Conservation (phyloP, 2,113 vertebrate species). For the Charina bottae region DNA sequence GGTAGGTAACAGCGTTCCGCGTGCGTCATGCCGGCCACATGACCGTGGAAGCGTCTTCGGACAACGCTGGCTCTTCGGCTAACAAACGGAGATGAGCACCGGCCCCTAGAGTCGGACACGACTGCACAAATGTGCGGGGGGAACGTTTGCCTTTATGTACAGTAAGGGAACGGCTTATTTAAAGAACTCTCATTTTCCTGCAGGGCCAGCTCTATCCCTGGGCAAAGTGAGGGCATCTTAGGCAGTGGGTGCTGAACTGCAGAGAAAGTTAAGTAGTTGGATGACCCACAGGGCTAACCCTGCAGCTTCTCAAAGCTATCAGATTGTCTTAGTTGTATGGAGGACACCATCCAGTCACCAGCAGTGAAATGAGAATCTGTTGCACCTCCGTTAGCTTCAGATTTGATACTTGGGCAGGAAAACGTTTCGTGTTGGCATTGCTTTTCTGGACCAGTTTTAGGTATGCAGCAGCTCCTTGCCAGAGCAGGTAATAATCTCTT, state of each 20-base stretch:
- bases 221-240: background rate
- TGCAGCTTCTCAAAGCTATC: background rate
- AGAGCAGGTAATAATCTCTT: background rate
- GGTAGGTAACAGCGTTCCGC: too few species aligned
- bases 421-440: background rate
- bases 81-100: too few species aligned
- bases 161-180: background rate
- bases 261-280: background rate
- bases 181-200: background rate
- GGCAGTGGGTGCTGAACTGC: background rate
- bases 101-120: too few species aligned
- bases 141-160: too few species aligned
- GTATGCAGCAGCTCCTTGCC: background rate
- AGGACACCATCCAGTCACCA: background rate
- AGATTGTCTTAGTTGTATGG: background rate
- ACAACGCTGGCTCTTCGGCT: too few species aligned
- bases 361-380: background rate
- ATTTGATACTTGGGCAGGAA: background rate
- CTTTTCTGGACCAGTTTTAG: background rate
- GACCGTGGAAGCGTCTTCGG: too few species aligned
- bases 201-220: background rate
- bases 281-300: background rate
- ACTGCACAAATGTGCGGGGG: too few species aligned
- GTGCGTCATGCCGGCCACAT: too few species aligned
- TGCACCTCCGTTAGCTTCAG: background rate